Evolutionary conservation across 1,140 invertebrate species (phyloP).

Genomic region (Pseudachorutes palmiensis): DNA sequence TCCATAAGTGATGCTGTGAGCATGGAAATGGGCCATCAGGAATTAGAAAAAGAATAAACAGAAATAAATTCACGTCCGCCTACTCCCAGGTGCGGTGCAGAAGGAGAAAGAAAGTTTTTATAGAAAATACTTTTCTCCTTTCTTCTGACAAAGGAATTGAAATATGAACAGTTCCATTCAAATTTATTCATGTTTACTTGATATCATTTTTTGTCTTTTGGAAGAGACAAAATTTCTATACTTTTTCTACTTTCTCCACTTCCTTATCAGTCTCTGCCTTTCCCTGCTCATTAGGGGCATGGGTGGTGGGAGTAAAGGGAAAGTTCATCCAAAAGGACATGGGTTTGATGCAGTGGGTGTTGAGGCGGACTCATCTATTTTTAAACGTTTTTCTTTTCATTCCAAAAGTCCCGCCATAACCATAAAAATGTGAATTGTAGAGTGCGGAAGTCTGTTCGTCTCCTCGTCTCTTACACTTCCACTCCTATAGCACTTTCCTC

Average conservation of each 20-base stretch:
- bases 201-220: too few relatives aligned
- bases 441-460: neutral
- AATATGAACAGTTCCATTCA: too few relatives aligned
- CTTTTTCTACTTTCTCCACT: constrained; percentile 5
- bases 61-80: neutral
- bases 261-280: neutral
- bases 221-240: neutral
- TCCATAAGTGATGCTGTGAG: too few relatives aligned
- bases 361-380: neutral
- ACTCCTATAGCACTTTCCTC: too few relatives aligned
- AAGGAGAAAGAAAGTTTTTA: too few relatives aligned
- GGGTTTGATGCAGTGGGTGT: neutral
- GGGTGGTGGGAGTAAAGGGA: constrained; percentile 1
- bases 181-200: too few relatives aligned
- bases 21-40: neutral
- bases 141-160: too few relatives aligned
- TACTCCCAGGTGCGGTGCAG: too few relatives aligned
- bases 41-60: neutral
- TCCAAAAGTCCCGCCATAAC: neutral
- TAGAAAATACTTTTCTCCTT: too few relatives aligned
- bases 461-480: too few relatives aligned
- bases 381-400: constrained; percentile 6
- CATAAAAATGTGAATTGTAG: constrained; percentile 10
- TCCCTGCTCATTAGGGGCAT: neutral
- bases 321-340: neutral